Base-by-base conservation (phyloP, 2,113 vertebrate genomes). In the Indri indri region DNA sequence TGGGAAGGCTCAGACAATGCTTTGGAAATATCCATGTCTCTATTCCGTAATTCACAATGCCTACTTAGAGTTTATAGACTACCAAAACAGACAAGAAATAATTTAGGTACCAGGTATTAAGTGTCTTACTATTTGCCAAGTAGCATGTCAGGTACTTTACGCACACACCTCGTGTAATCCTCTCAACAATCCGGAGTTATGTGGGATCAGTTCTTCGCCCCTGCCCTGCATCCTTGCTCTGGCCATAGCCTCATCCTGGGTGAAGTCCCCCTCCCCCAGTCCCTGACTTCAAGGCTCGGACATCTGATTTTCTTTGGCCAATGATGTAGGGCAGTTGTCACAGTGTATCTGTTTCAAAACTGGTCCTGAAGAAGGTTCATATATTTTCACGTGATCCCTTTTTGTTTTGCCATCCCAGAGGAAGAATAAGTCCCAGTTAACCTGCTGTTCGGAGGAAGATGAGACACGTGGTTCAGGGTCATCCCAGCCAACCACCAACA, bases 31-130 rank as follows among this genome's bases (percentile, higher is more conserved):
- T 27, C 14, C 52, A 13, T 45, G 59, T 76, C 42, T 73, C 8
- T 76, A 16, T 27, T 95, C 34, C 54, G 82, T 83, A 90, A 61
- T 81, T 76, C 17, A 95, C 22, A 71, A 2, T 76, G 71, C n/a
- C 42, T 90, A 57, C 40, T 82, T 80, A 74, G n/a, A 8, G 8
- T 84, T 50, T 34, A n/a, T 20, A 70, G 32, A 89, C 22, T 30
- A 66, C 20, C 16, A 76, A 93, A 71, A 59, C 14, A 45, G 68
- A 54, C 4, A 59, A 70, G 13, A 97, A 80, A 66, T 52, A 63
- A 70, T 50, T 57, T 6, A 59, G 30, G 5, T 66, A 23, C 4
- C 45, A 83, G 77, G 2, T 45, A 42, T 34, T 13, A 8, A 4
- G 0, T 5, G 9, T 47, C 34, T 61, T 76, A 30, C 11, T 63